These are phyloP conservation scores for Pseudopipra pipra DNA, from an alignment of 2,113 vertebrate species.

Conservation along the genomic window DNA sequence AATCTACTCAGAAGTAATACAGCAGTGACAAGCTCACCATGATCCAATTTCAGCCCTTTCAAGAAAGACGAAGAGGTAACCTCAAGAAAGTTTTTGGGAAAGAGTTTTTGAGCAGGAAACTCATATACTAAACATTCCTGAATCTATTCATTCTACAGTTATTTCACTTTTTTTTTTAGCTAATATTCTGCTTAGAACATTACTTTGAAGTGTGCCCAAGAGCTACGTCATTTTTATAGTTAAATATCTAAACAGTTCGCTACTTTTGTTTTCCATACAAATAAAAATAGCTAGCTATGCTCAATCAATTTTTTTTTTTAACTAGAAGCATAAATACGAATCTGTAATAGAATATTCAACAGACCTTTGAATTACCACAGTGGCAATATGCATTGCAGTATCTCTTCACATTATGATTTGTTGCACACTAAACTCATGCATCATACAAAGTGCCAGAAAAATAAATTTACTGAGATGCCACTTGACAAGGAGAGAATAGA, in stretches of 20 bases:
- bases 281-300: background rate
- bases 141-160: background rate
- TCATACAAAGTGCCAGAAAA: background rate
- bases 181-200: background rate
- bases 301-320: background rate
- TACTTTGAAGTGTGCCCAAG: background rate
- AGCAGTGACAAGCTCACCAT: background rate
- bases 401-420: background rate
- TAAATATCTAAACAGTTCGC: background rate
- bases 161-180: background rate
- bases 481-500: conserved; percentile 8
- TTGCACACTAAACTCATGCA: background rate
- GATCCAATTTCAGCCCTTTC: background rate
- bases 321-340: conserved; percentile 22
- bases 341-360: conserved; percentile 21
- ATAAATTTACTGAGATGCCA: background rate
- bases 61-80: background rate
- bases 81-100: background rate
- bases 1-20: background rate
- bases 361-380: conserved; percentile 24
- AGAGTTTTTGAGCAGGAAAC: background rate
- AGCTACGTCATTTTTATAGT: background rate
- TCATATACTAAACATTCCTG: background rate
- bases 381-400: background rate
- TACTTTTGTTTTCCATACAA: conserved; percentile 21